Evolutionary conservation across 2,888 invertebrate genomes (phyloP).

Genomic region (Tenthredo notha): DNA sequence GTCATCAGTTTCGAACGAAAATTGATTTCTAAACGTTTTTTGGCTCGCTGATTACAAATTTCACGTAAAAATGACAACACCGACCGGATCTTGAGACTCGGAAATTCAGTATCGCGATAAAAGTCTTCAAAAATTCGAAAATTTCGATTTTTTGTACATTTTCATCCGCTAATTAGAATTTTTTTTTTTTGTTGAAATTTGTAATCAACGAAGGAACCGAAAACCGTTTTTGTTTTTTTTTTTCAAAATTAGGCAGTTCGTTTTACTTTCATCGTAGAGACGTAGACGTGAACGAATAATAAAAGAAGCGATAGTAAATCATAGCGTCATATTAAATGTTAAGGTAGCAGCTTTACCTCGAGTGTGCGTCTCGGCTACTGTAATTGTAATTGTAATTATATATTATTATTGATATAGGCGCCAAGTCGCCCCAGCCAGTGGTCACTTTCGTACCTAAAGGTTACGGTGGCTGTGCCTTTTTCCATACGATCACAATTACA

Average conservation of each 20-base stretch:
- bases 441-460: constrained; percentile 49
- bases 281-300: not conserved
- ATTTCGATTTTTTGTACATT: too few species aligned
- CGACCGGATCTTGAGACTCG: not conserved
- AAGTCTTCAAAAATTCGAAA: too few species aligned
- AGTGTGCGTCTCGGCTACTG: constrained; percentile 32
- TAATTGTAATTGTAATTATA: constrained; percentile 60
- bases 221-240: not conserved
- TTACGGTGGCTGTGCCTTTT: constrained; percentile 49
- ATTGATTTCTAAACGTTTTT: not conserved
- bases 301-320: not conserved
- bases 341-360: constrained; percentile 40
- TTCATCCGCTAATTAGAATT: too few species aligned
- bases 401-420: constrained; percentile 66
- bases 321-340: not conserved
- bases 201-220: not conserved
- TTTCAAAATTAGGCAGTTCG: not conserved
- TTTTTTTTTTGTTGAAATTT: not conserved
- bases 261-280: not conserved
- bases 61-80: not conserved
- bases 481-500: constrained; percentile 31
- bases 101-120: too few species aligned
- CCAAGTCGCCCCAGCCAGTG: constrained; percentile 50
- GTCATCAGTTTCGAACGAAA: not conserved
- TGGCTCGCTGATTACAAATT: constrained; percentile 31